Conservation (phyloP, 2,888 invertebrate species). For the Aelia acuminata region DNA sequence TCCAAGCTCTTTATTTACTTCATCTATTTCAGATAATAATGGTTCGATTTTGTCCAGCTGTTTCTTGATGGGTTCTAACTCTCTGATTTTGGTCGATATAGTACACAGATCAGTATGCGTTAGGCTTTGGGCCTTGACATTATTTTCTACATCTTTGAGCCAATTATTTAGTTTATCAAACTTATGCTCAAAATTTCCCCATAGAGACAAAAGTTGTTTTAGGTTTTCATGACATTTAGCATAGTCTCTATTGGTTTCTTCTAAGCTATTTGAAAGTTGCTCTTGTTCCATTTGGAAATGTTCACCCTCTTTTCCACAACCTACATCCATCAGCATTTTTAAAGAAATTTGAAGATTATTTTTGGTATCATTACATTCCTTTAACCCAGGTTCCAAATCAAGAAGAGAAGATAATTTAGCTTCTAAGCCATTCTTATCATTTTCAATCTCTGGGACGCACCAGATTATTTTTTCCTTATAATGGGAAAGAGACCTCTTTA, state of each 20-base stretch:
- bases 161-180: conserved; percentile 82
- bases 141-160: conserved; percentile 84
- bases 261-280: conserved; percentile 79
- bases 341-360: conserved; percentile 80
- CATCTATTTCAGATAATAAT: conserved; percentile 78
- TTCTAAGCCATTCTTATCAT: conserved; percentile 93
- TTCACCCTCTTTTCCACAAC: conserved; percentile 79
- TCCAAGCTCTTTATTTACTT: conserved; percentile 80
- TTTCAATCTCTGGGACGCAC: conserved; percentile 90
- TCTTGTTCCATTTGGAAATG: conserved; percentile 80
- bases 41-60: conserved; percentile 77
- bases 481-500: conserved; percentile 84
- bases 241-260: conserved; percentile 79
- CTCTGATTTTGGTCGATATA: conserved; percentile 79
- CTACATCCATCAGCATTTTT: conserved; percentile 80
- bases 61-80: conserved; percentile 76
- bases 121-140: conserved; percentile 80
- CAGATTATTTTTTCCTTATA: conserved; percentile 91
- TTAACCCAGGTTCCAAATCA: conserved; percentile 82
- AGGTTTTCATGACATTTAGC: conserved; percentile 75
- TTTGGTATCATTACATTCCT: conserved; percentile 79
- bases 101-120: conserved; percentile 79
- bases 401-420: conserved; percentile 86
- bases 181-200: conserved; percentile 84
- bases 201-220: conserved; percentile 80